Percentiles rank a stretch among this genome's conserved stretches.
These are phyloP conservation scores for Phortica magna DNA, from an alignment of 2,888 invertebrate species.

Conservation along the genomic window DNA sequence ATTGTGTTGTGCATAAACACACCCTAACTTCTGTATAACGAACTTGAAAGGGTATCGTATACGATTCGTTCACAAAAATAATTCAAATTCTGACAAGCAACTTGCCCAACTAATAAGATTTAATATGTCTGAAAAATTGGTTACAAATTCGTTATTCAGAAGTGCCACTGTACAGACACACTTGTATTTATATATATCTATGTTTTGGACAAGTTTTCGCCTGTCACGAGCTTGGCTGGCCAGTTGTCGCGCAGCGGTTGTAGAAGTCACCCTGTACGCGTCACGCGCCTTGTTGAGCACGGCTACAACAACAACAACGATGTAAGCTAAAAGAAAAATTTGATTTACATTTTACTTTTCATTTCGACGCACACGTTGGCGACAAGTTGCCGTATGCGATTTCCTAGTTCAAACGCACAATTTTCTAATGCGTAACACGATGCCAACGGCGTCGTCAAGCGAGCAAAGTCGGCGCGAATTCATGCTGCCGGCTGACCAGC, in stretches of 20 bases:
- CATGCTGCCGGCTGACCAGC: no score
- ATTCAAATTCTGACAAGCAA: no score
- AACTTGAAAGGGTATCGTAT: no score
- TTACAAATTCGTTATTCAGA: background rate
- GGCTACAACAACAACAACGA: background rate
- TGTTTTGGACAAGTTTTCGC: slow-evolving; percentile 66
- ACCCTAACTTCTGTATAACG: no score
- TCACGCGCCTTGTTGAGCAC: slow-evolving; percentile 13
- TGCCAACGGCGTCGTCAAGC: background rate
- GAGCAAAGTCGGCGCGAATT: background rate
- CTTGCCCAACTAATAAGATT: no score
- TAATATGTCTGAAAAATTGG: no score
- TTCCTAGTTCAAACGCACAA: slow-evolving; percentile 27
- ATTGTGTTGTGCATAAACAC: no score
- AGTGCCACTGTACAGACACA: slow-evolving; percentile 32
- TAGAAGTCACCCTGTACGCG: slow-evolving; percentile 17
- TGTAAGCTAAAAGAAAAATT: slow-evolving; percentile 11
- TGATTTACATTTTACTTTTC: background rate
- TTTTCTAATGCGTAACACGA: slow-evolving; percentile 1
- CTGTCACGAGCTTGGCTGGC: slow-evolving; percentile 60
- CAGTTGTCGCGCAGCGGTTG: slow-evolving; percentile 6
- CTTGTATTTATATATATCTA: slow-evolving; percentile 61
- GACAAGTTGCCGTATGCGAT: slow-evolving; percentile 24
- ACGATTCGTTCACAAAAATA: no score
- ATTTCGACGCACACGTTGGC: slow-evolving; percentile 5